phyloP scores from a whole-genome alignment of 2,113 vertebrate species.

The Tauraco erythrolophus region DNA sequence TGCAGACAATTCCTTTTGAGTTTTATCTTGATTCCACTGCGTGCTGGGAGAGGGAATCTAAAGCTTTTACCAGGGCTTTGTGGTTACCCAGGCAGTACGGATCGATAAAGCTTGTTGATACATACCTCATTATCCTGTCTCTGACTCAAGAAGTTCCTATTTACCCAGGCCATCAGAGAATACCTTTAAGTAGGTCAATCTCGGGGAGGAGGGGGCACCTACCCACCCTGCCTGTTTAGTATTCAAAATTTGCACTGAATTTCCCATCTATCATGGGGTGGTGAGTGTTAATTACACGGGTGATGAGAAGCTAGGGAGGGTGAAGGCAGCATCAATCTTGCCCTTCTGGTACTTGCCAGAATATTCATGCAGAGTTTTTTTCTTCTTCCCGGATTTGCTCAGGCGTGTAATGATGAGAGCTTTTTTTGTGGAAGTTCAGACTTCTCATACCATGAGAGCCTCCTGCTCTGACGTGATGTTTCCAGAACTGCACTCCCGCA shows the following conservation, averaged over 20 bases:
- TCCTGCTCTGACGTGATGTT: background rate
- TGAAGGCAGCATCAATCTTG: conserved; percentile 6
- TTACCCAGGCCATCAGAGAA: background rate
- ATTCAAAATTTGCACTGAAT: background rate
- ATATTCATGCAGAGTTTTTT: background rate
- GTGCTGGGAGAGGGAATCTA: background rate
- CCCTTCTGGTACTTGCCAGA: background rate
- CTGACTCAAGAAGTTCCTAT: background rate
- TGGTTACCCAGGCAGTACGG: background rate
- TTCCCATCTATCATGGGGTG: background rate
- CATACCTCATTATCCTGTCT: background rate
- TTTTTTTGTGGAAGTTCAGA: background rate
- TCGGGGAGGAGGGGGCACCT: background rate
- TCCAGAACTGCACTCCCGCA: background rate
- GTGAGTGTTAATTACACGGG: conserved; percentile 5
- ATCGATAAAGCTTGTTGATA: background rate
- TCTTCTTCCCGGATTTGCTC: background rate
- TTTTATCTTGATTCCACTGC: background rate
- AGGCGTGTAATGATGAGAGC: background rate
- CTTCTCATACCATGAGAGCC: background rate
- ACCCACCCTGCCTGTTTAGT: background rate
- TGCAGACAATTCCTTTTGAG: background rate
- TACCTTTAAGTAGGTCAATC: background rate
- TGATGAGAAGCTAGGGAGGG: background rate
- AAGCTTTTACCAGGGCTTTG: background rate